These are phyloP conservation scores for Drosophila mayaguana DNA, from an alignment of 2,888 invertebrate species.

Conservation along the genomic window DNA sequence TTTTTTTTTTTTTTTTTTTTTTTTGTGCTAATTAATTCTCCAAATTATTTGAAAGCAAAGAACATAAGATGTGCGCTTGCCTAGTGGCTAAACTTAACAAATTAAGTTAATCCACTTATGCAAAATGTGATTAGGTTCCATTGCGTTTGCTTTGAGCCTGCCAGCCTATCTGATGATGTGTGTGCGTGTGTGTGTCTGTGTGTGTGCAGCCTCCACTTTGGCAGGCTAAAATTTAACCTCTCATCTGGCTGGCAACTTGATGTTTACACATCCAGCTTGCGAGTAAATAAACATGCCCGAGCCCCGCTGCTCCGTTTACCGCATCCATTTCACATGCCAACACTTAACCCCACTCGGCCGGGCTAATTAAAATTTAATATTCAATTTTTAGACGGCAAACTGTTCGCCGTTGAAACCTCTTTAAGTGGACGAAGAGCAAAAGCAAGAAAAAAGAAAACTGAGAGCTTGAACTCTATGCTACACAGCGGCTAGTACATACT, in stretches of 20 bases:
- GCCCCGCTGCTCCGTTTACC: constrained; percentile 8
- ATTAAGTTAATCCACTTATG: constrained; percentile 36
- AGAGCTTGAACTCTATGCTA: too few species aligned
- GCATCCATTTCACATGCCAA: constrained; percentile 25
- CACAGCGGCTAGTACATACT: not conserved
- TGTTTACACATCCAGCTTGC: constrained; percentile 43
- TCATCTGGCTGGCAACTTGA: not conserved
- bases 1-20: not conserved
- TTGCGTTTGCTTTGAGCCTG: constrained; percentile 17
- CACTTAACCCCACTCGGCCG: constrained; percentile 49
- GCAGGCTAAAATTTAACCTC: constrained; percentile 15
- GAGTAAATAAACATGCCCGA: constrained; percentile 48
- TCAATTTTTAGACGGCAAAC: constrained; percentile 64
- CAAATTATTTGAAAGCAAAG: constrained; percentile 11
- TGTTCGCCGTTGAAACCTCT: constrained; percentile 44
- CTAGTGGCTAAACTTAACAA: constrained; percentile 12
- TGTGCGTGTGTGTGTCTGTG: not conserved
- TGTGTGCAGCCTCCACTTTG: not conserved
- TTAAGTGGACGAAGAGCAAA: constrained; percentile 32
- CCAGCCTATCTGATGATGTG: not conserved
- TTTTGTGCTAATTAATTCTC: not conserved
- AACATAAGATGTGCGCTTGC: not conserved
- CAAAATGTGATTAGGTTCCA: constrained; percentile 41
- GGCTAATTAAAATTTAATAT: constrained; percentile 78
- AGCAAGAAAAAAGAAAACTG: constrained; percentile 17